Evolutionary conservation across 2,113 vertebrate species (phyloP).

Genomic region (Heterocephalus glaber): DNA sequence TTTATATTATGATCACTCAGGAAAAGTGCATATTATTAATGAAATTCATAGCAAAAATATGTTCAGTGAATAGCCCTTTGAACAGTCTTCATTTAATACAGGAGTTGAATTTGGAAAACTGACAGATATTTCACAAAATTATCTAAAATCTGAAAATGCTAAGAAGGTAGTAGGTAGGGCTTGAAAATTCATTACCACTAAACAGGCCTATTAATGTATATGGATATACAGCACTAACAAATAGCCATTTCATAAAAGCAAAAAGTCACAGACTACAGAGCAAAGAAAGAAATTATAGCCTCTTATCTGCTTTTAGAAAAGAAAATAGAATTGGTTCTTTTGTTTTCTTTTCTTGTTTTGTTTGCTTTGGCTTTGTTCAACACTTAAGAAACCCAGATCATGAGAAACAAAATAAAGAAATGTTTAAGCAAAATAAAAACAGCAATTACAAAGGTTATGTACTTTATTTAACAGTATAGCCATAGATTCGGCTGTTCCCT

Average conservation of each 20-base stretch:
- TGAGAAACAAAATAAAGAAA: constrained; percentile 42
- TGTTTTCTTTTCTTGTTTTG: background rate
- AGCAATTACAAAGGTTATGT: background rate
- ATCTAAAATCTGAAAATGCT: background rate
- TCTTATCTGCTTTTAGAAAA: background rate
- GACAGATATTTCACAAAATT: background rate
- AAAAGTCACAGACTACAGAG: background rate
- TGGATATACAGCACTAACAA: background rate
- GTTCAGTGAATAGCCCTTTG: background rate
- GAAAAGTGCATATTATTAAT: constrained; percentile 35
- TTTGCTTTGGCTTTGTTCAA: background rate
- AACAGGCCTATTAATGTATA: background rate
- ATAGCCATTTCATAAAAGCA: background rate
- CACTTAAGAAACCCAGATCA: constrained; percentile 26
- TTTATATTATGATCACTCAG: constrained; percentile 12
- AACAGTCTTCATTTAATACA: background rate
- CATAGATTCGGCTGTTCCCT: background rate
- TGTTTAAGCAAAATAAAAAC: background rate
- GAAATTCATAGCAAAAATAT: constrained; percentile 32
- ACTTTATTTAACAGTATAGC: background rate
- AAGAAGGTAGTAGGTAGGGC: background rate
- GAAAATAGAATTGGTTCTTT: constrained; percentile 1
- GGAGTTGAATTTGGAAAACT: constrained; percentile 26
- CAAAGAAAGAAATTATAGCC: constrained; percentile 40
- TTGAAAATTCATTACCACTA: background rate